Conservation (phyloP, 2,797 vertebrate species). For the Knipowitschia caucasica region DNA sequence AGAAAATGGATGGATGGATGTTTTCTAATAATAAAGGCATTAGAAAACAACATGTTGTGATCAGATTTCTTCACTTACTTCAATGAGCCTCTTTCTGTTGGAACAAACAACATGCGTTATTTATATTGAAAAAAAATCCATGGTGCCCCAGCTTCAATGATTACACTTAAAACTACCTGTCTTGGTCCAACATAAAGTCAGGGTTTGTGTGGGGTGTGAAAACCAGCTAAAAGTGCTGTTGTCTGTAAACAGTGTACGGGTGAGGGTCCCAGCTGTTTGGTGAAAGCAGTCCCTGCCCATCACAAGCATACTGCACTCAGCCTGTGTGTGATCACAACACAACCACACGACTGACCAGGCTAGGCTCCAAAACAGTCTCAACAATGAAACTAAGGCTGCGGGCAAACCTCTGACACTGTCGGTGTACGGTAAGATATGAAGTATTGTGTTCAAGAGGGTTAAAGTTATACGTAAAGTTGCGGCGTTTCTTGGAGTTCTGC, state of each 20-base stretch:
- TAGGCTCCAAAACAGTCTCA: slow-evolving; percentile 8
- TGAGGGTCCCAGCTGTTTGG: slow-evolving; percentile 36
- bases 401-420: slow-evolving; percentile 15
- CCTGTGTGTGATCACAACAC: slow-evolving; percentile 41
- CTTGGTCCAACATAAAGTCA: neutral
- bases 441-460: slow-evolving; percentile 32
- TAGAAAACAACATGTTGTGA: too few species aligned
- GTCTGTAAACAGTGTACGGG: slow-evolving; percentile 9
- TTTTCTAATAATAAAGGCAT: too few species aligned
- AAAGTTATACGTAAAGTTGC: slow-evolving; percentile 41
- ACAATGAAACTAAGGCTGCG: slow-evolving; percentile 33
- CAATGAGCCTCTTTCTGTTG: too few species aligned
- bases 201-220: neutral
- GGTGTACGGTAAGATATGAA: slow-evolving; percentile 56
- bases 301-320: slow-evolving; percentile 42
- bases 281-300: too few species aligned
- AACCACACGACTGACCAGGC: slow-evolving; percentile 35
- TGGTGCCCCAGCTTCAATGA: too few species aligned
- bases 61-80: too few species aligned
- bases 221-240: neutral
- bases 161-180: neutral
- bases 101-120: too few species aligned
- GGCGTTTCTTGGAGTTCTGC: slow-evolving; percentile 35
- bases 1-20: too few species aligned
- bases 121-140: too few species aligned